phyloP scores from a whole-genome alignment of 2,888 invertebrate species.

The Prenolepis imparis region DNA sequence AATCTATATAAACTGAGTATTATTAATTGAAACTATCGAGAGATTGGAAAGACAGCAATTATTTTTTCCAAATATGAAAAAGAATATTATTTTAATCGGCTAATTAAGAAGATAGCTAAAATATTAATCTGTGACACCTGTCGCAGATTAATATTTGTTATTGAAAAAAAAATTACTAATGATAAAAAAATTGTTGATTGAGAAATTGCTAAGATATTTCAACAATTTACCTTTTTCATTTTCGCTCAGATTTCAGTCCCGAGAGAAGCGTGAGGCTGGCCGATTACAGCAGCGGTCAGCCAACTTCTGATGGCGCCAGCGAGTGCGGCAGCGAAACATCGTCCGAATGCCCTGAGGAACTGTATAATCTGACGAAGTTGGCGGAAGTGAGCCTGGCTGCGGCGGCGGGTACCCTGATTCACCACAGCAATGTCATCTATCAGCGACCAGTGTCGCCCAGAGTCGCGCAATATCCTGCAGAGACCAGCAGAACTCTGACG shows the following conservation, averaged over 20 bases:
- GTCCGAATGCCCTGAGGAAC: slow-evolving; percentile 88
- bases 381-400: slow-evolving; percentile 91
- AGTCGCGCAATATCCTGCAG: slow-evolving; percentile 65
- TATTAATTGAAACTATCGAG: neutral
- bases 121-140: neutral
- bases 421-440: slow-evolving; percentile 81
- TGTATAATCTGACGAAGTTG: slow-evolving; percentile 92
- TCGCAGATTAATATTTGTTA: neutral
- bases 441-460: slow-evolving; percentile 78
- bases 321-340: slow-evolving; percentile 85
- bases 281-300: slow-evolving; percentile 82
- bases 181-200: neutral
- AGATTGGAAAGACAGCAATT: neutral
- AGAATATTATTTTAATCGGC: neutral
- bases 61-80: neutral
- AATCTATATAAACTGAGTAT: neutral
- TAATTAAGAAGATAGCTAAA: neutral
- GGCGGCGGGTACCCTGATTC: slow-evolving; percentile 88
- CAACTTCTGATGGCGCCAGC: slow-evolving; percentile 85
- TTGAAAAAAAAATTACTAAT: neutral
- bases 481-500: slow-evolving; percentile 58
- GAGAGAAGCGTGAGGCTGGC: slow-evolving; percentile 80
- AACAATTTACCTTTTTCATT: slow-evolving; percentile 6
- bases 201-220: neutral
- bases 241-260: slow-evolving; percentile 80